Evolutionary conservation across 2,113 vertebrate genomes (phyloP).

Genomic region (Eudyptes chrysolophus): DNA sequence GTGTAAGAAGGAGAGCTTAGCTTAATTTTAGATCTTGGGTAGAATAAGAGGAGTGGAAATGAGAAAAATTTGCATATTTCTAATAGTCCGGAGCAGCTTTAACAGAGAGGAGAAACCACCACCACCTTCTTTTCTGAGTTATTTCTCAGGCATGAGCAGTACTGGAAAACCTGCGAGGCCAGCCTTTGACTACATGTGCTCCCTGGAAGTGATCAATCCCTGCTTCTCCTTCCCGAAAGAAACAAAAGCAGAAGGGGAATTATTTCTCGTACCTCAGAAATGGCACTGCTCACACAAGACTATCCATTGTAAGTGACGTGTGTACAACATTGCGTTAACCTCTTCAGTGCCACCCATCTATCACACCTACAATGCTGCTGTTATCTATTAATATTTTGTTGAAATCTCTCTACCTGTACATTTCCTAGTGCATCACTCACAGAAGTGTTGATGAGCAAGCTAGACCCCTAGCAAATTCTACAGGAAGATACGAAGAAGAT

Average conservation of each 20-base stretch:
- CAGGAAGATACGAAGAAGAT: background rate
- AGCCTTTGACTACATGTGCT: background rate
- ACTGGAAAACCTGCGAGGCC: background rate
- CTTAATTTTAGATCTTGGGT: background rate
- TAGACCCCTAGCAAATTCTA: background rate
- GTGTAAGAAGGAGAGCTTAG: background rate
- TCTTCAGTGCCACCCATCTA: background rate
- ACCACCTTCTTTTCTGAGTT: background rate
- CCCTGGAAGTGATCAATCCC: background rate
- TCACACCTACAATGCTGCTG: background rate
- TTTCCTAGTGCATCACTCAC: background rate
- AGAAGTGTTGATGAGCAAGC: background rate
- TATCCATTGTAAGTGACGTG: background rate
- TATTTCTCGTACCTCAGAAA: background rate
- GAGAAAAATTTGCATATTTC: background rate
- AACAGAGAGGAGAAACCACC: background rate
- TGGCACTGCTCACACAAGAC: background rate
- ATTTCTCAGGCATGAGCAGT: background rate
- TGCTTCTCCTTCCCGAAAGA: background rate
- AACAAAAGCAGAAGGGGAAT: background rate
- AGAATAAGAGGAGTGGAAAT: background rate
- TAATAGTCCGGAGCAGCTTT: background rate
- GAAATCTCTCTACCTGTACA: background rate
- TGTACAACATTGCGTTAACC: background rate
- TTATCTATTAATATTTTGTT: too few relatives aligned